Evolutionary conservation across 2,888 invertebrate genomes (phyloP), one percentile per base, ranked within the genome.

Genomic region (Tholera decimalis): DNA sequence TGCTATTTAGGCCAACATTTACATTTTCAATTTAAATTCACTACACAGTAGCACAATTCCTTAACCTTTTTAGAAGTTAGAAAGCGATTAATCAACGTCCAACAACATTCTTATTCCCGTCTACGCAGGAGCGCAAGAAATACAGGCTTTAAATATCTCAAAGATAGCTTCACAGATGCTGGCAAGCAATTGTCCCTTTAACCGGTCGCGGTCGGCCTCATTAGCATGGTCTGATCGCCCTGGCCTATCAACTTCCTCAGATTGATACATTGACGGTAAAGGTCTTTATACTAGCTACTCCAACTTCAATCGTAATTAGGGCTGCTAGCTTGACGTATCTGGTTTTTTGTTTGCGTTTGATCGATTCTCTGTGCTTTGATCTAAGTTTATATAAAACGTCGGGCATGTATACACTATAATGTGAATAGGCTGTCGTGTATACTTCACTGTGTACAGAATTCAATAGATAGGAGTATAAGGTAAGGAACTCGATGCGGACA

Each of bases 191-290:
- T 92, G 92, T 93, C 89, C 89, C 88, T 90, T 88, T 91, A 86
- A 91, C 89, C 92, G n/a, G n/a, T n/a, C n/a, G n/a, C 89, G 88
- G 88, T 85, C 88, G 88, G 86, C 80, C 91, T 92, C 92, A 93
- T 93, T 93, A 93, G 91, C 92, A 89, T 91, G 88, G 86, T 86
- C 82, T 88, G 89, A 92, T 92, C 89, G 88, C 89, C 85, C 75
- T 85, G 86, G 85, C 87, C 88, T 90, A 90, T 91, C 88, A 89
- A 85, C 86, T 87, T 85, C 77, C 79, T 80, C 78, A 86, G 90
- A 93, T 93, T 93, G 93, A 93, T 93, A 92, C 91, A 89, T 93
- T 90, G 91, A 91, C 90, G 88, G 86, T 89, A 89, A 92, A 91
- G 91, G 88, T 88, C 88, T 89, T 84, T 89, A 89, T 90, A 89